phyloP scores from a whole-genome alignment of 2,113 vertebrate genomes.

The Amia ocellicauda region DNA sequence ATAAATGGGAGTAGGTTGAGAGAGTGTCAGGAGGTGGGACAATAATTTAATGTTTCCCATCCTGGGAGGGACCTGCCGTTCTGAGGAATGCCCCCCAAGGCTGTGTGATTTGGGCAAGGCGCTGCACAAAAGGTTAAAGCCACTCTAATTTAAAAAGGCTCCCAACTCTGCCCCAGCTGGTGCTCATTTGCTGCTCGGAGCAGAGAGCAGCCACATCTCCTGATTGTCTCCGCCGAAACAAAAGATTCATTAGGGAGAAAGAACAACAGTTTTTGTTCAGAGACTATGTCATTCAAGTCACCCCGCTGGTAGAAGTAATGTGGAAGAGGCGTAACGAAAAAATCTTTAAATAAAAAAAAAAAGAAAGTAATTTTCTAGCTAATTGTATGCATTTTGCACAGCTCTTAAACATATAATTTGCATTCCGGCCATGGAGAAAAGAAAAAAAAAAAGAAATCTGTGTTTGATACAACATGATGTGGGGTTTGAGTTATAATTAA shows the following conservation, averaged over 20 bases:
- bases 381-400: neutral
- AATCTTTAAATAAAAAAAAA: neutral
- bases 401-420: neutral
- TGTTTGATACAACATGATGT: neutral
- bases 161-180: constrained; percentile 48
- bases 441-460: neutral
- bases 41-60: constrained; percentile 29
- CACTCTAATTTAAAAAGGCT: constrained; percentile 33
- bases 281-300: constrained; percentile 41
- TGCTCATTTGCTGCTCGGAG: constrained; percentile 48
- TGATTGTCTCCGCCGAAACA: constrained; percentile 57
- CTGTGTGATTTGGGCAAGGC: constrained; percentile 43
- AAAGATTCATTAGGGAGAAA: constrained; percentile 58
- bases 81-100: constrained; percentile 44
- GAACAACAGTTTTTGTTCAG: constrained; percentile 46
- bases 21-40: constrained; percentile 37
- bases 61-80: constrained; percentile 41
- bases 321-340: neutral
- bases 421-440: neutral
- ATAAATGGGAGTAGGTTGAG: constrained; percentile 64
- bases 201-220: constrained; percentile 44
- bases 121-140: constrained; percentile 43
- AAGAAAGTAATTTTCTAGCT: no score
- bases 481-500: neutral
- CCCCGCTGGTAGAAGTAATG: neutral